These are phyloP conservation scores for Anoplopoma fimbria DNA, from an alignment of 2,113 vertebrate genomes.

Conservation along the genomic window DNA sequence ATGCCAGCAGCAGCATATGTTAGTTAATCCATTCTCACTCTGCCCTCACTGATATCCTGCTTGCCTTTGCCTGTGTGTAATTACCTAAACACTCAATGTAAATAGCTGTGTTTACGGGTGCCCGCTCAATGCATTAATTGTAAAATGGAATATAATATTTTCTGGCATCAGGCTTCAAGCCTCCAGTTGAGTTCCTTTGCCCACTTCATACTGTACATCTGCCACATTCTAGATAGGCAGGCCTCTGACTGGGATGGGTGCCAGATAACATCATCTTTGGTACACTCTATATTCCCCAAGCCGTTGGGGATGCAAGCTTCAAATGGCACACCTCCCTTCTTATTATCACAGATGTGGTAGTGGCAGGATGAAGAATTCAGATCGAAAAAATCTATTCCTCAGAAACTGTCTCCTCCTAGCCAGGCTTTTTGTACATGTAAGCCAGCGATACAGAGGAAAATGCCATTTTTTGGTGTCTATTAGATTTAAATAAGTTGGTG, in stretches of 20 bases:
- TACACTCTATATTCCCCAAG: conserved; percentile 51
- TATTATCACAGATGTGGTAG: conserved; percentile 44
- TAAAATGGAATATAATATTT: background rate
- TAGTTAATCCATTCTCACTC: background rate
- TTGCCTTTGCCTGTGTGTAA: background rate
- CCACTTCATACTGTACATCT: conserved; percentile 28
- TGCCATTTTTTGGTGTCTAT: background rate
- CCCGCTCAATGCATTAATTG: background rate
- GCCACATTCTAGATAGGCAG: conserved; percentile 45
- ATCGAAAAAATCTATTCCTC: conserved; percentile 13
- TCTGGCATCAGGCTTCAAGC: conserved; percentile 6
- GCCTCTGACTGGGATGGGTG: conserved; percentile 40
- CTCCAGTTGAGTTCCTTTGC: conserved; percentile 9
- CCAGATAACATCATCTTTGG: conserved; percentile 49
- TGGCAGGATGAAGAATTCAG: conserved; percentile 38
- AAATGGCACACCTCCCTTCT: conserved; percentile 37
- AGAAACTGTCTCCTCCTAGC: background rate
- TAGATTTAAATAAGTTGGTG: conserved; percentile 6
- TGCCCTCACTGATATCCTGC: background rate
- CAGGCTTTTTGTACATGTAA: conserved; percentile 15
- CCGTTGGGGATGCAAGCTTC: conserved; percentile 42
- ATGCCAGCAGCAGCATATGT: background rate
- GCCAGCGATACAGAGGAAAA: background rate
- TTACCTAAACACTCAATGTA: no score
- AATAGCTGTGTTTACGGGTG: background rate